Conservation (phyloP, 2,888 invertebrate species). For the Noctuana brunneofusca region DNA sequence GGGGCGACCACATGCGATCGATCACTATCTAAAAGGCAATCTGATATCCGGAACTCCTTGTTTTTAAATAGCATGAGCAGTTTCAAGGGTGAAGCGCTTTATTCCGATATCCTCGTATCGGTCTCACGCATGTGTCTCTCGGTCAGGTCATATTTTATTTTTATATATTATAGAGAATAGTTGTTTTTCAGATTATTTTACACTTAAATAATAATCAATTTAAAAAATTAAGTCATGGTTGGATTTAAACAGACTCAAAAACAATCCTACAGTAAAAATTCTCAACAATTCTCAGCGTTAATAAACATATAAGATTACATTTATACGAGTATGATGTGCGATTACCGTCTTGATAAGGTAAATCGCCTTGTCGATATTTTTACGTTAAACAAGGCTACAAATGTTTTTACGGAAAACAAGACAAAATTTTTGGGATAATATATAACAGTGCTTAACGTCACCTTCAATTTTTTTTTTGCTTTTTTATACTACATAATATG, state of each 20-base stretch:
- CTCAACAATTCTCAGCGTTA: neutral
- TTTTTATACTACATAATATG: too few species aligned
- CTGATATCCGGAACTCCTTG: slow-evolving; percentile 27
- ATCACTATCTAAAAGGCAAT: slow-evolving; percentile 29
- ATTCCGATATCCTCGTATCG: slow-evolving; percentile 14
- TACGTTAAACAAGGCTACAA: slow-evolving; percentile 1
- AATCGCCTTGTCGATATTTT: slow-evolving; percentile 7
- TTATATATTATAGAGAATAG: neutral
- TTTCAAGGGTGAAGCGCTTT: slow-evolving; percentile 25
- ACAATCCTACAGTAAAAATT: neutral
- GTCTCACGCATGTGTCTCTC: neutral
- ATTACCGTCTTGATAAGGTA: neutral
- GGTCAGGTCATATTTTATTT: slow-evolving; percentile 5
- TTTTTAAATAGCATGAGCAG: slow-evolving; percentile 16
- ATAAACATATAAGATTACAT: neutral
- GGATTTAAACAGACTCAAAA: neutral
- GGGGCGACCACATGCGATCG: slow-evolving; percentile 27
- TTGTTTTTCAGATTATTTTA: too few species aligned
- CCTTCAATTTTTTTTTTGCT: too few species aligned
- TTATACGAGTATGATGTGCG: neutral
- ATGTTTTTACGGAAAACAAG: neutral
- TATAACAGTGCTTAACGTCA: too few species aligned
- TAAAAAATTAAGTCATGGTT: neutral
- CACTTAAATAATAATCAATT: too few species aligned
- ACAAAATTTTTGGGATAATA: neutral